Percentiles rank a stretch among this genome's conserved stretches.
Evolutionary conservation across 1,140 invertebrate species (phyloP).

Genomic region (Metopolophium dirhodum): DNA sequence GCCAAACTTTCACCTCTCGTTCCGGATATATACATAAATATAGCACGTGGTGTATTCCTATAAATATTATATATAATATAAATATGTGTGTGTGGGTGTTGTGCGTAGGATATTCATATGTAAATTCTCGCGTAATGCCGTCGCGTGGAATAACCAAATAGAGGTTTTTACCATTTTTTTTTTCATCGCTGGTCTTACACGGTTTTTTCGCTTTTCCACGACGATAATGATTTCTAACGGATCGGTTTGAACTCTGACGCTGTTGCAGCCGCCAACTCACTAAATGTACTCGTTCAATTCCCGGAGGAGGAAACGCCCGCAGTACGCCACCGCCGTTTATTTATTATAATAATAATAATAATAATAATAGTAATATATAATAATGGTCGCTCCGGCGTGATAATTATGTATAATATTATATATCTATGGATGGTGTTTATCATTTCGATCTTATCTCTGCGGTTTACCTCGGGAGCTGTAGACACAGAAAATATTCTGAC

Average conservation of each 20-base stretch:
- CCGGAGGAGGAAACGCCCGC: neutral
- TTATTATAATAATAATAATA: neutral
- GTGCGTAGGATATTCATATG: neutral
- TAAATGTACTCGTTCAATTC: neutral
- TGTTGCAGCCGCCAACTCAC: neutral
- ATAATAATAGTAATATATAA: neutral
- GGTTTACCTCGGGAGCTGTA: too few species aligned
- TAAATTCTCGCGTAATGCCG: neutral
- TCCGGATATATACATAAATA: neutral
- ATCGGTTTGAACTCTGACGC: slow-evolving; percentile 5
- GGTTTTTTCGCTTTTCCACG: neutral
- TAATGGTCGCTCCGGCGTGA: neutral
- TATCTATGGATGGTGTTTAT: too few species aligned
- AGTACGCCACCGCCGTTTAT: neutral
- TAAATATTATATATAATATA: neutral
- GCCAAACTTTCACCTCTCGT: neutral
- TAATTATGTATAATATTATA: too few species aligned
- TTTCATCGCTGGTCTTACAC: neutral
- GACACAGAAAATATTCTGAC: neutral
- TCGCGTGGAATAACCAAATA: neutral
- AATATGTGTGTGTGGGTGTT: neutral
- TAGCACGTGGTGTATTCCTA: neutral
- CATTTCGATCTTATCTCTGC: too few species aligned
- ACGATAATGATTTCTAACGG: neutral
- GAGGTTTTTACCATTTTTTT: neutral